A percentile compares a stretch with the other conserved stretches of the same genome.
Evolutionary conservation across 2,888 invertebrate genomes (phyloP).

Genomic region (Orthonevra nobilis): DNA sequence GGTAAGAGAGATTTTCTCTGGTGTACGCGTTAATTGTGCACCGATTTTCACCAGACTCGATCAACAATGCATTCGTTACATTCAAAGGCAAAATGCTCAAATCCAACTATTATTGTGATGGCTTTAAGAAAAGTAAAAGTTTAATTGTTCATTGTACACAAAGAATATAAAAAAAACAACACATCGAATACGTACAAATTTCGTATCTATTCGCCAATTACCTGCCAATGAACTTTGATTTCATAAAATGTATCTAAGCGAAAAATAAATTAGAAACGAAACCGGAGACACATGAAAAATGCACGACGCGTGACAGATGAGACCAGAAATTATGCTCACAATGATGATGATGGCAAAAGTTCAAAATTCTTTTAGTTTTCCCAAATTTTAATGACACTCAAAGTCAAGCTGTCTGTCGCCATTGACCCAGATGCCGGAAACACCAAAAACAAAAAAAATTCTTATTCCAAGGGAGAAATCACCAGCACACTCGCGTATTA

Average conservation of each 20-base stretch:
- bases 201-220: constrained; percentile 9
- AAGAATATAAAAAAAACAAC: too few relatives aligned
- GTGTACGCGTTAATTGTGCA: constrained; percentile 23
- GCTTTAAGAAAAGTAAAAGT: constrained; percentile 67
- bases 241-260: constrained; percentile 3
- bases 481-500: neutral
- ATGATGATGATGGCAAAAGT: constrained; percentile 27
- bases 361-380: neutral
- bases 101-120: too few relatives aligned
- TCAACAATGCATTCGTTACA: constrained; percentile 4
- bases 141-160: constrained; percentile 43
- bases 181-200: constrained; percentile 42
- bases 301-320: constrained; percentile 30
- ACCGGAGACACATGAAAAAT: constrained; percentile 11
- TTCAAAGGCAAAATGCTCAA: constrained; percentile 6
- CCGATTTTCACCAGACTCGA: constrained; percentile 37
- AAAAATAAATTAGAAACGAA: constrained; percentile 16
- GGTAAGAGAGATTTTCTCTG: constrained; percentile 44
- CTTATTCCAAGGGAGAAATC: neutral
- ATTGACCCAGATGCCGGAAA: constrained; percentile 39
- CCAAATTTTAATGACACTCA: constrained; percentile 34
- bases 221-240: constrained; percentile 49
- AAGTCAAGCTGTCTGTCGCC: constrained; percentile 47
- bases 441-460: too few relatives aligned
- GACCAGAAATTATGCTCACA: constrained; percentile 5